phyloP scores from a whole-genome alignment of 2,113 vertebrate genomes.

The Tetrao urogallus region DNA sequence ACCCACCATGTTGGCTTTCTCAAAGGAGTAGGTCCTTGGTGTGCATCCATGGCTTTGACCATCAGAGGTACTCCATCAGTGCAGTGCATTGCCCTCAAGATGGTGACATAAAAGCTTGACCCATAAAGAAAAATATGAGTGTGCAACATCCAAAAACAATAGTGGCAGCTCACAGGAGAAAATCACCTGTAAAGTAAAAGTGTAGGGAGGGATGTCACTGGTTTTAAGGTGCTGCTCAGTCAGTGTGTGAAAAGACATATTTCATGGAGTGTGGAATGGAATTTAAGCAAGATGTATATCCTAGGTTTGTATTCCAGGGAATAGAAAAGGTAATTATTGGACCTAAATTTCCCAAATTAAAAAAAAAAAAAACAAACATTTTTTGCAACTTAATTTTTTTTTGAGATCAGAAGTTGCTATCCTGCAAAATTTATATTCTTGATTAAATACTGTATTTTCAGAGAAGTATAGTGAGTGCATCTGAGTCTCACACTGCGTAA shows the following conservation, averaged over 20 bases:
- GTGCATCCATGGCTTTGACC: accelerated
- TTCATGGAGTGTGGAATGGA: neutral
- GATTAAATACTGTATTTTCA: neutral
- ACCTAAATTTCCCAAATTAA: neutral
- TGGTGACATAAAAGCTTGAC: neutral
- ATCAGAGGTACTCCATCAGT: neutral
- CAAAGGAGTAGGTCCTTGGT: neutral
- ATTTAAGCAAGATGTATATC: neutral
- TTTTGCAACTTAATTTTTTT: neutral
- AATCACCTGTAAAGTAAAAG: neutral
- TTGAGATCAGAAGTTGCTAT: neutral
- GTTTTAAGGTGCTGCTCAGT: neutral
- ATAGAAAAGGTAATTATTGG: neutral
- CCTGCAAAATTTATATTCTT: neutral
- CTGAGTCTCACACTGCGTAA: neutral
- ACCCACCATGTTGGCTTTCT: neutral
- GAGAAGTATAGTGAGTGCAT: neutral
- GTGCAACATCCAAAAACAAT: accelerated
- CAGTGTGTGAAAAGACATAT: neutral
- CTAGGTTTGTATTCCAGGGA: neutral
- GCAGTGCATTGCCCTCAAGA: neutral
- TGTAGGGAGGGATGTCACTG: neutral
- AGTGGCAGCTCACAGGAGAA: neutral
- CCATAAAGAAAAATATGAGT: accelerated
- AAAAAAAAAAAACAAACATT: neutral